Evolutionary conservation across 2,113 vertebrate genomes (phyloP).

Genomic region (Galemys pyrenaicus): DNA sequence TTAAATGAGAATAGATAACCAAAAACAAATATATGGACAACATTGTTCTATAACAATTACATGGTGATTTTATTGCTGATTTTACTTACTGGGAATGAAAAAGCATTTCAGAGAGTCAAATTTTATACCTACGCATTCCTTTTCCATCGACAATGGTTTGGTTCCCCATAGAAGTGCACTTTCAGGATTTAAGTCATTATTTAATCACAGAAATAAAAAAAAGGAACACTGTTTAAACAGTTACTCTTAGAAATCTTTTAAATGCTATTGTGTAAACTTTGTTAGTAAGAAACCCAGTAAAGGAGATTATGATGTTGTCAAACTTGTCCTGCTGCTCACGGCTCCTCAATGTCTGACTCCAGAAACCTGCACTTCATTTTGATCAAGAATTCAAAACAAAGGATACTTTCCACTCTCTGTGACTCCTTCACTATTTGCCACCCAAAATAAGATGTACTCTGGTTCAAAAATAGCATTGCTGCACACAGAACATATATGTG

Average conservation of each 20-base stretch:
- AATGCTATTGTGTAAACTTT: background rate
- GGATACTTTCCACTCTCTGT: background rate
- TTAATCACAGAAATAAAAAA: background rate
- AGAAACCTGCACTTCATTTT: background rate
- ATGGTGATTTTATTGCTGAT: background rate
- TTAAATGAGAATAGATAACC: background rate
- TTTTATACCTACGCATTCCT: background rate
- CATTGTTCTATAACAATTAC: background rate
- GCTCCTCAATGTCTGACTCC: background rate
- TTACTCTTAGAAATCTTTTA: background rate
- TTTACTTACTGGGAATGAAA: background rate
- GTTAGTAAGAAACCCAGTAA: constrained; percentile 1
- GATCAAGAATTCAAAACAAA: background rate
- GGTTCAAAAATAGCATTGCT: background rate
- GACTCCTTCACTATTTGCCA: background rate
- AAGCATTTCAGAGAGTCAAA: background rate
- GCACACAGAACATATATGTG: background rate
- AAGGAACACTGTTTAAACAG: background rate
- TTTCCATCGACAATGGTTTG: background rate
- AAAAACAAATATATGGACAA: background rate
- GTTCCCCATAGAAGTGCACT: background rate
- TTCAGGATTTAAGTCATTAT: background rate
- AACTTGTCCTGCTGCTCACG: background rate
- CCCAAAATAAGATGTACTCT: background rate
- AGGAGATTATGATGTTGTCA: background rate